A percentile compares a stretch with the other conserved stretches of the same genome.
phyloP scores from a whole-genome alignment of 2,888 invertebrate species.

The Aromia moschata region DNA sequence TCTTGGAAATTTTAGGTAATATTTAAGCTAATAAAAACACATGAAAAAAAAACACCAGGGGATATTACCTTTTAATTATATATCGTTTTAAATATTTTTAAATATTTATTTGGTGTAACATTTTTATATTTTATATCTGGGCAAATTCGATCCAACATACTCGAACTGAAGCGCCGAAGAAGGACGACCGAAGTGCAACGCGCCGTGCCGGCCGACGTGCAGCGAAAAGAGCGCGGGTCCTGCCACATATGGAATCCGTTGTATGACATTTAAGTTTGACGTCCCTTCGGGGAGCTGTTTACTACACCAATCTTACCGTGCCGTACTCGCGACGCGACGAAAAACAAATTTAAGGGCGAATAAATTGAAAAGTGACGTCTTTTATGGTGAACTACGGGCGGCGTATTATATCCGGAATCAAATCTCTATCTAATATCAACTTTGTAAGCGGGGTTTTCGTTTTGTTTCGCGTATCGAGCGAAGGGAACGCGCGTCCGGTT shows the following conservation, averaged over 20 bases:
- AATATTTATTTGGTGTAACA: too few relatives aligned
- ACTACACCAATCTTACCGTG: slow-evolving; percentile 59
- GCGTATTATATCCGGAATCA: slow-evolving; percentile 41
- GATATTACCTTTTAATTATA: too few relatives aligned
- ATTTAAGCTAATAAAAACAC: too few relatives aligned
- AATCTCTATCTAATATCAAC: slow-evolving; percentile 28
- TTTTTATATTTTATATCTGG: too few relatives aligned
- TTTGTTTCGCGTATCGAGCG: slow-evolving; percentile 11
- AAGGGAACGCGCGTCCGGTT: too few relatives aligned
- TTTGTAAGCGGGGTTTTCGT: slow-evolving; percentile 21
- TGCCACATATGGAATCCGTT: slow-evolving; percentile 54
- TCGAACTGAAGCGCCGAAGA: background rate
- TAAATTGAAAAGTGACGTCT: slow-evolving; percentile 58
- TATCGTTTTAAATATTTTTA: too few relatives aligned
- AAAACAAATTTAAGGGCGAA: slow-evolving; percentile 58
- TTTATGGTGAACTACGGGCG: slow-evolving; percentile 48
- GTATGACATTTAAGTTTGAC: slow-evolving; percentile 62
- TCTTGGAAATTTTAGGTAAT: too few relatives aligned
- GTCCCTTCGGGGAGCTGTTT: slow-evolving; percentile 60
- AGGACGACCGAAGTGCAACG: too few relatives aligned
- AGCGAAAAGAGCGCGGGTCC: slow-evolving; percentile 30
- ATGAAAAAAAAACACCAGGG: too few relatives aligned
- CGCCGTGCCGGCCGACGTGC: slow-evolving; percentile 29
- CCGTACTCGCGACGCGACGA: slow-evolving; percentile 47
- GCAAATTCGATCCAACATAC: too few relatives aligned